phyloP scores from a whole-genome alignment of 2,113 vertebrate species.

The Aptenodytes patagonicus region DNA sequence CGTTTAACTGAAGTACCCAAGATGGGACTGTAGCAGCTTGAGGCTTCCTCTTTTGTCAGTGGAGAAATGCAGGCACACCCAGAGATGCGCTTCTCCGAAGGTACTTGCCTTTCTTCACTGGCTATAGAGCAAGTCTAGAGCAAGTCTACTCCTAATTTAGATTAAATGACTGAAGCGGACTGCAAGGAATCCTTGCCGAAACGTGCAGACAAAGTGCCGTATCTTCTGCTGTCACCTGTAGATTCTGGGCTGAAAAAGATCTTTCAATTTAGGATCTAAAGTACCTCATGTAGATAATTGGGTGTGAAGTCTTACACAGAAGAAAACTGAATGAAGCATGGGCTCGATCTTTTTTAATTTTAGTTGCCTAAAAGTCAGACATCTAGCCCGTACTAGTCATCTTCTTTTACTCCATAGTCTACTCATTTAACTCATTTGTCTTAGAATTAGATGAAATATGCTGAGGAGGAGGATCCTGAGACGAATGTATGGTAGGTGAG shows the following conservation, averaged over 20 bases:
- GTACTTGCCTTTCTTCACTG: neutral
- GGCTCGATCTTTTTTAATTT: neutral
- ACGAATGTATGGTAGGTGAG: neutral
- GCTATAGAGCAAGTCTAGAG: neutral
- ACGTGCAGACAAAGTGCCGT: neutral
- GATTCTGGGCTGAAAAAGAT: neutral
- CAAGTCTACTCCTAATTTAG: neutral
- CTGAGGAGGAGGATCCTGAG: neutral
- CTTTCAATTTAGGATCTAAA: neutral
- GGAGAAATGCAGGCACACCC: neutral
- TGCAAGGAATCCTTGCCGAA: neutral
- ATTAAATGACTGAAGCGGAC: neutral
- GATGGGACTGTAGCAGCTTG: neutral
- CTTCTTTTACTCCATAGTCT: neutral
- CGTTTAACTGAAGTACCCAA: neutral
- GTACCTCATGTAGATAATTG: neutral
- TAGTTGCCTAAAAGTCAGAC: neutral
- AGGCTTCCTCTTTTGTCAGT: neutral
- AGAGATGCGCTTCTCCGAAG: neutral
- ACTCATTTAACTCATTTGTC: neutral
- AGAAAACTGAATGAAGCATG: neutral
- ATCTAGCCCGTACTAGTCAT: neutral
- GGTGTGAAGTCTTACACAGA: neutral
- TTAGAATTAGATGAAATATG: neutral
- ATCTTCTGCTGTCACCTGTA: neutral